phyloP scores from a whole-genome alignment of 2,888 invertebrate genomes.

The Stenotaenia linearis region DNA sequence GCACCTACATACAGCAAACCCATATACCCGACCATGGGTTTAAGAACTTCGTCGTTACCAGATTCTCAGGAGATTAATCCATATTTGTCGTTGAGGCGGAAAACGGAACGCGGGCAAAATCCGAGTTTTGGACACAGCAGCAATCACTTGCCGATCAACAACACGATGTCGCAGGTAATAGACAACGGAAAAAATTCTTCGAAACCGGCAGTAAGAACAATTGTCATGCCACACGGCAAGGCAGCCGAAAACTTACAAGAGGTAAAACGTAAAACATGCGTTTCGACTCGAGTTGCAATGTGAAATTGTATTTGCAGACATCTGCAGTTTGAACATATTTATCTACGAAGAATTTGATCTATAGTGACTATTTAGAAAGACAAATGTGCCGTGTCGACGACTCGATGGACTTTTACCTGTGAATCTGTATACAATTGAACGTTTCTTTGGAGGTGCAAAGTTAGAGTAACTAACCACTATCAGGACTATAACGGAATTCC shows the following conservation, averaged over 20 bases:
- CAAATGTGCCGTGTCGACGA: neutral
- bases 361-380: neutral
- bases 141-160: neutral
- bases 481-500: neutral
- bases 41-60: neutral
- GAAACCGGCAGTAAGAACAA: neutral
- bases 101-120: neutral
- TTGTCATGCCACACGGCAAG: neutral
- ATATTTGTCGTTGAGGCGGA: neutral
- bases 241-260: neutral
- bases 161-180: neutral
- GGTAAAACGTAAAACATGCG: no score
- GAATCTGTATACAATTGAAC: neutral
- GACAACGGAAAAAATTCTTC: neutral
- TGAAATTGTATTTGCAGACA: neutral
- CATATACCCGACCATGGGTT: neutral
- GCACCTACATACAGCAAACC: slow-evolving; percentile 16
- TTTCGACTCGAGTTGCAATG: no score
- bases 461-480: neutral
- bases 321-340: neutral
- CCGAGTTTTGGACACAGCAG: neutral
- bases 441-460: neutral
- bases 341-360: neutral
- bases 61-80: neutral
- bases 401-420: neutral